These are phyloP conservation scores for Chrysaora quinquecirrha DNA, from an alignment of 30 jellyfish, hydroid and myxozoan species.

Conservation along the genomic window DNA sequence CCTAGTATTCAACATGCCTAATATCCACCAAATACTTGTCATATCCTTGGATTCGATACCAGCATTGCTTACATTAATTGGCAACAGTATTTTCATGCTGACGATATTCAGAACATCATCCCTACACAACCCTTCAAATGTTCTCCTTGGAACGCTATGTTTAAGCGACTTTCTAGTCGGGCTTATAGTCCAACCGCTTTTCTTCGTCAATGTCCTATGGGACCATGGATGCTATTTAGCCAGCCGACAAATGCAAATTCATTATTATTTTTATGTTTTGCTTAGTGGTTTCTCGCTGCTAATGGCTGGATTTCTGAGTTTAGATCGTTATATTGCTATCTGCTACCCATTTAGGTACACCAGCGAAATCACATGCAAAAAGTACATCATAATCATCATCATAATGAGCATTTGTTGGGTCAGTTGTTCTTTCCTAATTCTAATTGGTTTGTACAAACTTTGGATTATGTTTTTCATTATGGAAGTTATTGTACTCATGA, in stretches of 20 bases:
- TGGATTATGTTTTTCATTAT: not conserved
- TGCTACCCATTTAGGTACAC: constrained; percentile 31
- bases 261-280: not conserved
- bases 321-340: constrained; percentile 60
- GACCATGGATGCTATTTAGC: not conserved
- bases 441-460: not conserved
- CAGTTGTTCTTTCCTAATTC: not conserved
- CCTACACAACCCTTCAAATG: constrained; percentile 64
- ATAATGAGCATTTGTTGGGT: not conserved
- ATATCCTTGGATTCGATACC: constrained; percentile 21
- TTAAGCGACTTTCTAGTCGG: constrained; percentile 60
- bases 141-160: constrained; percentile 63
- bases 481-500: not conserved
- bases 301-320: not conserved
- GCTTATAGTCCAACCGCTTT: constrained; percentile 50
- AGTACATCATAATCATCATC: not conserved
- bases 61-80: constrained; percentile 36
- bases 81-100: constrained; percentile 37
- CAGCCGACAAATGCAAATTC: not conserved
- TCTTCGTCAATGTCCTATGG: not conserved
- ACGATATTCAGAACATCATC: constrained; percentile 34
- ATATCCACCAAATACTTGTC: not conserved
- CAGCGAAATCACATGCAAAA: not conserved
- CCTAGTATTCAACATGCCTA: too few species aligned
- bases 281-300: not conserved